Conservation (phyloP, 2,113 vertebrate genomes). For the Platycercus adscitus region DNA sequence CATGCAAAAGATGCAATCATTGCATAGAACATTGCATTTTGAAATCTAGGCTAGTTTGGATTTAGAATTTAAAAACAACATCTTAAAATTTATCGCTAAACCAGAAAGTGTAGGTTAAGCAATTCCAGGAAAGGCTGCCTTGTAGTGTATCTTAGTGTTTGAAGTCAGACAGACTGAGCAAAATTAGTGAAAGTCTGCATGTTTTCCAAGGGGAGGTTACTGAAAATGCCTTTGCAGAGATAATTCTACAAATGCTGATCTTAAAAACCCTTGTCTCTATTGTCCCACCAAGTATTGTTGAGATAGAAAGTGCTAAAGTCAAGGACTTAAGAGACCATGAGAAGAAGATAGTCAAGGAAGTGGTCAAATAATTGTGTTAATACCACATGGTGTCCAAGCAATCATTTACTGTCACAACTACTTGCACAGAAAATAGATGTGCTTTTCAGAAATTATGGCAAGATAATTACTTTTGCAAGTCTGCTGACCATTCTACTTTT, state of each 20-base stretch:
- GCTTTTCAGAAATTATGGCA: too few species aligned
- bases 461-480: too few species aligned
- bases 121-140: neutral
- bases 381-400: neutral
- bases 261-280: neutral
- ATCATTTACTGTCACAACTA: neutral
- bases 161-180: neutral
- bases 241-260: neutral
- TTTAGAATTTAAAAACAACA: neutral
- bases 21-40: neutral
- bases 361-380: neutral
- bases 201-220: neutral
- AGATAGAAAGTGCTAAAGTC: neutral
- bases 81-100: neutral
- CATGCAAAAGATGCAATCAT: neutral
- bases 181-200: neutral
- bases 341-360: neutral
- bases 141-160: neutral
- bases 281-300: neutral
- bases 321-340: neutral
- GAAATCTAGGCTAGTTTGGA: neutral
- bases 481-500: neutral
- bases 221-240: neutral
- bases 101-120: neutral
- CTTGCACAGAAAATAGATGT: too few species aligned